Conservation (phyloP, 2,888 invertebrate genomes). For the Coelinius sp. region DNA sequence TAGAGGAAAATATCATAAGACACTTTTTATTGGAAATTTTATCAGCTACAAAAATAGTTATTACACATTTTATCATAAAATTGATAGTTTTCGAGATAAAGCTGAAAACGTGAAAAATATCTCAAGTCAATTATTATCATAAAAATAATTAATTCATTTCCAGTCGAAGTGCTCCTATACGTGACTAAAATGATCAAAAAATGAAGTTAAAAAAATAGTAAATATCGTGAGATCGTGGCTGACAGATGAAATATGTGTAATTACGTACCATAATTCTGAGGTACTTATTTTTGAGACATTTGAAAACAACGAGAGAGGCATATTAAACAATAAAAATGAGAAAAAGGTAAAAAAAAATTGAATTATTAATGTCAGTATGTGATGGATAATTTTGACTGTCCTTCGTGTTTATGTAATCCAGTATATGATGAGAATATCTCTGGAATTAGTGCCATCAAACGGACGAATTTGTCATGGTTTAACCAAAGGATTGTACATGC, state of each 20-base stretch:
- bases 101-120: too few relatives aligned
- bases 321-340: neutral
- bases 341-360: neutral
- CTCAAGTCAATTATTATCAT: too few relatives aligned
- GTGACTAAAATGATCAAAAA: slow-evolving; percentile 2
- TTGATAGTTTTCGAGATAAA: too few relatives aligned
- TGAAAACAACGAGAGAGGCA: neutral
- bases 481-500: neutral
- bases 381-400: neutral
- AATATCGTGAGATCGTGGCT: neutral
- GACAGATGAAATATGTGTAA: neutral
- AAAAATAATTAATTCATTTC: too few relatives aligned
- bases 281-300: slow-evolving; percentile 1
- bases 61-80: too few relatives aligned
- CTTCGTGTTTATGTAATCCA: neutral
- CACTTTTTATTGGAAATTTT: too few relatives aligned
- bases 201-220: neutral
- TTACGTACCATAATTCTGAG: neutral
- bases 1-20: too few relatives aligned
- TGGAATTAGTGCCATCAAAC: neutral
- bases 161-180: too few relatives aligned
- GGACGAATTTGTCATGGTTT: neutral
- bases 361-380: neutral
- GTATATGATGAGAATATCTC: neutral
- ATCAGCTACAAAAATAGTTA: too few relatives aligned